A percentile compares a stretch with the other conserved stretches of the same genome.
Evolutionary conservation across 2,888 invertebrate species (phyloP).

Genomic region (Diarsia mendica): DNA sequence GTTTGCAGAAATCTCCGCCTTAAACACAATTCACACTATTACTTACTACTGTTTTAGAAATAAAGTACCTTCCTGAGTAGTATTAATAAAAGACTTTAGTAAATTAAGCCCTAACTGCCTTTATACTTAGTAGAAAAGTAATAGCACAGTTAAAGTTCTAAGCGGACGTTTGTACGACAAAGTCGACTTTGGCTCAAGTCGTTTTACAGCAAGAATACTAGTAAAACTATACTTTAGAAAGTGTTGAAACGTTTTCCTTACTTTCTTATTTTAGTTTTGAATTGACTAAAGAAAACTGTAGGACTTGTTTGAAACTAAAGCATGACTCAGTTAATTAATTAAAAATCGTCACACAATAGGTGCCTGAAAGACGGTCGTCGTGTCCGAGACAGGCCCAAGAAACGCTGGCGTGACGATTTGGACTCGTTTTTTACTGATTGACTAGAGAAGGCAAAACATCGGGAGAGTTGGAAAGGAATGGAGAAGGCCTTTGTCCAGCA

Average conservation of each 20-base stretch:
- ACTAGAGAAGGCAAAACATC: too few relatives aligned
- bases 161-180: constrained; percentile 6
- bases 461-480: too few relatives aligned
- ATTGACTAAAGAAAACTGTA: not conserved
- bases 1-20: too few relatives aligned
- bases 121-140: constrained; percentile 15
- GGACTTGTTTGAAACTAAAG: not conserved
- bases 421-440: too few relatives aligned
- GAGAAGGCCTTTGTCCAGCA: too few relatives aligned
- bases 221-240: constrained; percentile 16
- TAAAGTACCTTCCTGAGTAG: too few relatives aligned
- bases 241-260: not conserved
- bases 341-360: too few relatives aligned
- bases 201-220: not conserved
- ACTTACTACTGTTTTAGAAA: too few relatives aligned
- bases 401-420: too few relatives aligned
- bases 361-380: too few relatives aligned
- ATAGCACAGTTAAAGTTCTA: constrained; percentile 8
- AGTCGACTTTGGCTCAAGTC: constrained; percentile 4
- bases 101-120: constrained; percentile 10
- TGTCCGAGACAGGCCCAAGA: too few relatives aligned
- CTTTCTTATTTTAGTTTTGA: constrained; percentile 11
- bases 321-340: not conserved
- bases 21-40: too few relatives aligned
- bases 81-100: not conserved